Evolutionary conservation across 2,113 vertebrate genomes (phyloP).

Genomic region (Boleophthalmus pectinirostris): DNA sequence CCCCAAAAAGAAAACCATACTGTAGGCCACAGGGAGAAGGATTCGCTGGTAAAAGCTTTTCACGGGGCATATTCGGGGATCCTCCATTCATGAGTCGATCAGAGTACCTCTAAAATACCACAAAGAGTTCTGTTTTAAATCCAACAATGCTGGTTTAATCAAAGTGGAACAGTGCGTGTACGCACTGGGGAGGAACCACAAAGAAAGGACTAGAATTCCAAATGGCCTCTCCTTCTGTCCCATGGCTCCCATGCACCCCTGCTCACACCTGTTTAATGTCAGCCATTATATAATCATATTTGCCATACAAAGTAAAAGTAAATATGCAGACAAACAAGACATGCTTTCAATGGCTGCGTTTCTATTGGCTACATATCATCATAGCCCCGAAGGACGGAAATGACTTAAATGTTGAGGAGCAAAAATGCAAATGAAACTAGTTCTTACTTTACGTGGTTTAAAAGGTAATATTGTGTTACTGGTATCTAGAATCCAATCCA

Average conservation of each 20-base stretch:
- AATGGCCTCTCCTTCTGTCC: background rate
- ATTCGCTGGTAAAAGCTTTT: constrained; percentile 53
- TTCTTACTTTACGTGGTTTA: background rate
- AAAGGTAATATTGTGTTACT: background rate
- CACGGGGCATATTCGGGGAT: constrained; percentile 48
- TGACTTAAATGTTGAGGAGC: no score
- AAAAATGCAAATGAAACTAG: background rate
- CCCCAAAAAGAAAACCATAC: constrained; percentile 60
- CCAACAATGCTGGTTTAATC: background rate
- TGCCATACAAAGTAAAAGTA: constrained; percentile 26
- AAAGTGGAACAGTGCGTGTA: background rate
- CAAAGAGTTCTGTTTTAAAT: background rate
- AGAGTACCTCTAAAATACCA: background rate
- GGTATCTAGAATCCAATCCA: background rate
- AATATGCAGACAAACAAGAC: constrained; percentile 24
- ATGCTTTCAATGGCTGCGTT: background rate
- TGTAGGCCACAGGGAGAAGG: constrained; percentile 63
- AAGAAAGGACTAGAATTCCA: no score
- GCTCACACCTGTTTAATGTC: constrained; percentile 15
- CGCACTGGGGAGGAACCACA: no score
- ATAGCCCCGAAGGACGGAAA: background rate
- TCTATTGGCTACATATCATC: background rate
- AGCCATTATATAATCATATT: constrained; percentile 30
- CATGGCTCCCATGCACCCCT: background rate
- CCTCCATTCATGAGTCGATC: constrained; percentile 30